These are phyloP conservation scores for Tachycineta bicolor DNA, from an alignment of 2,113 vertebrate genomes.

Conservation along the genomic window DNA sequence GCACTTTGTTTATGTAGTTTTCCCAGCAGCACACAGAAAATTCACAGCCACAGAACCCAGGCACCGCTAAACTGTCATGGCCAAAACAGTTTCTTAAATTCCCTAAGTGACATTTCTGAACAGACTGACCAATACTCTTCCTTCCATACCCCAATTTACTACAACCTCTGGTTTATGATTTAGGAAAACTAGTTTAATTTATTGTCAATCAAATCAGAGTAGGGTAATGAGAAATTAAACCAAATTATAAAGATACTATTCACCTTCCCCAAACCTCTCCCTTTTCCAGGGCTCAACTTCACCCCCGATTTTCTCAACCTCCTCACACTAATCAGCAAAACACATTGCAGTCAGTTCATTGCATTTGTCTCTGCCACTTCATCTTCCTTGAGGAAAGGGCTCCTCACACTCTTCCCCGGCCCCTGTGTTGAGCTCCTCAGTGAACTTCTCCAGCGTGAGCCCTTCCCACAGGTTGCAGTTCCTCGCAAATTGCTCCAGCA, in stretches of 20 bases:
- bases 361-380: neutral
- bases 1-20: neutral
- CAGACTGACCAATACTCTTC: neutral
- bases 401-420: neutral
- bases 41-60: neutral
- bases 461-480: neutral
- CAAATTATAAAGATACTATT: fast-evolving
- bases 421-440: neutral
- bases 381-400: fast-evolving
- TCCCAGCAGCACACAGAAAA: neutral
- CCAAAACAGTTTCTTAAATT: neutral
- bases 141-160: neutral
- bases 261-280: fast-evolving
- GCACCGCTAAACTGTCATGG: neutral
- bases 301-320: neutral
- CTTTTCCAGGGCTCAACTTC: neutral
- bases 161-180: neutral
- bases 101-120: neutral
- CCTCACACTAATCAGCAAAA: fast-evolving
- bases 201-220: neutral
- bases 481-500: neutral
- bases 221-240: neutral
- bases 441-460: neutral
- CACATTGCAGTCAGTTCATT: fast-evolving
- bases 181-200: neutral